Conservation (phyloP, 2,113 vertebrate genomes). For the Anguilla rostrata region DNA sequence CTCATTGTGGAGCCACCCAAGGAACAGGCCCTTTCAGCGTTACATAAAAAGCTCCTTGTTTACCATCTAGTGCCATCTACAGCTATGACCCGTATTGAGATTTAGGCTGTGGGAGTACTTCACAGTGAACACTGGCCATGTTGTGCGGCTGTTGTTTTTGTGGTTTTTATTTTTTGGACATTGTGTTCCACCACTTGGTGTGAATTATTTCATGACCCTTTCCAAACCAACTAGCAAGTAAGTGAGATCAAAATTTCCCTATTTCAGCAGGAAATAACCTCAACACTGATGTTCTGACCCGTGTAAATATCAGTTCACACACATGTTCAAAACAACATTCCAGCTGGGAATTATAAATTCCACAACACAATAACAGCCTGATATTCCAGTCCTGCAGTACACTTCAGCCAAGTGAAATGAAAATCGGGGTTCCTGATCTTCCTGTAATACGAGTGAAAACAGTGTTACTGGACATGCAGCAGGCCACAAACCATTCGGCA, state of each 20-base stretch:
- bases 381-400: neutral
- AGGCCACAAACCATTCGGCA: neutral
- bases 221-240: neutral
- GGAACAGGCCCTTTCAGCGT: neutral
- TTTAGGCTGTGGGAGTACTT: neutral
- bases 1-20: neutral
- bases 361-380: neutral
- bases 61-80: constrained; percentile 9
- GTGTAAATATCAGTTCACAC: neutral
- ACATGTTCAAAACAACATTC: neutral
- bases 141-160: neutral
- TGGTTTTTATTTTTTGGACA: neutral
- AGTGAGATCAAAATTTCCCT: neutral
- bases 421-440: neutral
- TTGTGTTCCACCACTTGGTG: neutral
- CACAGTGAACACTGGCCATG: neutral
- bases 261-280: neutral
- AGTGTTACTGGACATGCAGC: neutral
- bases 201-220: neutral
- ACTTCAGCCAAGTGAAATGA: neutral
- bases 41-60: constrained; percentile 18
- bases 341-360: no score
- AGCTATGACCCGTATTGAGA: neutral
- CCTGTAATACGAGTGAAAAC: neutral
- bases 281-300: no score